Conservation (phyloP, 1,140 invertebrate species). For the Pseudomyrmex flavicornis region DNA sequence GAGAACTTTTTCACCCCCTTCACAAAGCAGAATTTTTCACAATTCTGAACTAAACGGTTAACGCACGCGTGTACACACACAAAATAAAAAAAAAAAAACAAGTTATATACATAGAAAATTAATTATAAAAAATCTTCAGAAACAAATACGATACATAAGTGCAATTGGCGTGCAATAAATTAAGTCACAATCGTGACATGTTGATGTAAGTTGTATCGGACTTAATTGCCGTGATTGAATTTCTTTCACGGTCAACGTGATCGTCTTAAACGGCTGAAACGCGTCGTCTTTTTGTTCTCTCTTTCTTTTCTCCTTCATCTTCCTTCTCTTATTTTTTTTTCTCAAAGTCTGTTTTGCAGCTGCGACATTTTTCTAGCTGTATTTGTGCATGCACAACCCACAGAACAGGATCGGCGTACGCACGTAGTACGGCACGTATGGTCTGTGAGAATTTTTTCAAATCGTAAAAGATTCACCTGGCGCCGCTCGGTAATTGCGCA, state of each 20-base stretch:
- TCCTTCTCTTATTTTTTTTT: not conserved
- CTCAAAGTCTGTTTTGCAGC: conserved; percentile 66
- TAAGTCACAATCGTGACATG: not conserved
- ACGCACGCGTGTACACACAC: not conserved
- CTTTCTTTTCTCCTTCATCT: not conserved
- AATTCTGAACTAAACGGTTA: not conserved
- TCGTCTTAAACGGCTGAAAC: not conserved
- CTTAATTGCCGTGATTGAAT: conserved; percentile 22
- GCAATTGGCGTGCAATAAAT: conserved; percentile 2
- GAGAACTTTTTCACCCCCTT: not conserved
- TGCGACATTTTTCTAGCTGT: conserved; percentile 76
- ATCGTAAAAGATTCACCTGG: conserved; percentile 69
- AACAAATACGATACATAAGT: not conserved
- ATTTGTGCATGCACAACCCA: not conserved
- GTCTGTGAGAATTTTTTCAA: conserved; percentile 65
- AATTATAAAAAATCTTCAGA: not conserved
- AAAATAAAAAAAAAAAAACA: too few relatives aligned
- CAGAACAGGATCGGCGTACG: not conserved
- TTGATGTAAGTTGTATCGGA: not conserved
- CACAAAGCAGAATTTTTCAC: not conserved
- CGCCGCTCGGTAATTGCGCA: conserved; percentile 58
- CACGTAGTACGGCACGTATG: conserved; percentile 4
- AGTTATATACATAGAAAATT: not conserved
- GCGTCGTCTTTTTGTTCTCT: not conserved
- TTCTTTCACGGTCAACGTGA: conserved; percentile 8